phyloP scores from a whole-genome alignment of 2,888 invertebrate species.

The Hylaea fasciaria region DNA sequence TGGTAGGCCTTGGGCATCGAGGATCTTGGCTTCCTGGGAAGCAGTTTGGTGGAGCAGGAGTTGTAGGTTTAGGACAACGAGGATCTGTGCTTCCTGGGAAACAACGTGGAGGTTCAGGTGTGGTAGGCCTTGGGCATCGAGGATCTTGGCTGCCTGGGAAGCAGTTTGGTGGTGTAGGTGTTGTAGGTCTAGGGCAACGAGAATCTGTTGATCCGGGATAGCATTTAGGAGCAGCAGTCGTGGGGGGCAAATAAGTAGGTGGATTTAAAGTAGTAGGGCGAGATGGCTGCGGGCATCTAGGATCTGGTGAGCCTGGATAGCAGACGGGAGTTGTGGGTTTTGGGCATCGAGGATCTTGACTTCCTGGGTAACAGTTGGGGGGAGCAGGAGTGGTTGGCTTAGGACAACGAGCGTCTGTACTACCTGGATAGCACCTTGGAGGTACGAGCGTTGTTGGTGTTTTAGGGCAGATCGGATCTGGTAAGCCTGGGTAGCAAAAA shows the following conservation, averaged over 20 bases:
- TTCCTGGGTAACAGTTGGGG: slow-evolving; percentile 39
- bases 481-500: slow-evolving; percentile 41
- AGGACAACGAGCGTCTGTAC: slow-evolving; percentile 26
- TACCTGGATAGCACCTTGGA: slow-evolving; percentile 25
- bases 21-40: slow-evolving; percentile 40
- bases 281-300: slow-evolving; percentile 53
- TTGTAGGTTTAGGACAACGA: slow-evolving; percentile 44
- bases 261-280: slow-evolving; percentile 50
- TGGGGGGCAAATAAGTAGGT: slow-evolving; percentile 50
- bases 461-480: slow-evolving; percentile 27
- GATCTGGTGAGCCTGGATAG: slow-evolving; percentile 48
- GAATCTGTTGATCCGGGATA: slow-evolving; percentile 42
- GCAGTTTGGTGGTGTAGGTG: slow-evolving; percentile 35
- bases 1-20: slow-evolving; percentile 54
- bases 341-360: slow-evolving; percentile 57
- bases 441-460: slow-evolving; percentile 37
- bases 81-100: slow-evolving; percentile 47
- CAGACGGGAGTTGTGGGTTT: slow-evolving; percentile 49
- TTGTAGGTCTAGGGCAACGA: slow-evolving; percentile 43
- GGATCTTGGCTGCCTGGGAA: slow-evolving; percentile 42
- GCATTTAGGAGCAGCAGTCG: slow-evolving; percentile 40
- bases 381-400: slow-evolving; percentile 15
- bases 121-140: slow-evolving; percentile 55
- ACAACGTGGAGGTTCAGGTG: slow-evolving; percentile 46
- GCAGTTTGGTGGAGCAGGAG: slow-evolving; percentile 47